These are phyloP conservation scores for Chaetodon trifascialis DNA, from an alignment of 2,113 vertebrate species.

Conservation along the genomic window DNA sequence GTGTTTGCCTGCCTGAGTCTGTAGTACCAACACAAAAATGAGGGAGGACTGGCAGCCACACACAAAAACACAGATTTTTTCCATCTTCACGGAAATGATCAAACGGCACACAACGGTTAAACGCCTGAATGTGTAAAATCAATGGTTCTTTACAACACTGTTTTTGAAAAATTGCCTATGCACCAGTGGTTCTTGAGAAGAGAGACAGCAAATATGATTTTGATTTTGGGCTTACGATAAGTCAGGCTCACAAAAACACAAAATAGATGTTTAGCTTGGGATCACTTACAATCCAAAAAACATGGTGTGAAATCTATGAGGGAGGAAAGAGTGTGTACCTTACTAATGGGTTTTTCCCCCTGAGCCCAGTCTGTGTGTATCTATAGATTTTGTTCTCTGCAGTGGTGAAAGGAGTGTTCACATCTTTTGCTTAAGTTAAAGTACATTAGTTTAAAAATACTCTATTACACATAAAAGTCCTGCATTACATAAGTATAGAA, in stretches of 20 bases:
- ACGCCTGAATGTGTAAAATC: slow-evolving; percentile 21
- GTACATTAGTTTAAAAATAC: background rate
- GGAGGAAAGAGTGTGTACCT: slow-evolving; percentile 50
- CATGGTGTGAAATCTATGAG: slow-evolving; percentile 32
- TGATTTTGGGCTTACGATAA: slow-evolving; percentile 30
- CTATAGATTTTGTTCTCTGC: slow-evolving; percentile 52
- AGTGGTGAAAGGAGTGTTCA: slow-evolving; percentile 5
- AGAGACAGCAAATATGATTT: slow-evolving; percentile 38
- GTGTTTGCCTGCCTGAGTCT: slow-evolving; percentile 30
- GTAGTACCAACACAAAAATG: slow-evolving; percentile 47
- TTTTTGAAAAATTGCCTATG: slow-evolving; percentile 24
- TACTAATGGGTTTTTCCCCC: slow-evolving; percentile 51
- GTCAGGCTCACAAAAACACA: slow-evolving; percentile 50
- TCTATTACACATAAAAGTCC: background rate
- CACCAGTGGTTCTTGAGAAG: slow-evolving; percentile 27
- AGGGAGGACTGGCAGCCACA: slow-evolving; percentile 25
- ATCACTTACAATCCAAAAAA: slow-evolving; percentile 58
- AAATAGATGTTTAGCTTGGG: slow-evolving; percentile 64
- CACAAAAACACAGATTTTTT: slow-evolving; percentile 4
- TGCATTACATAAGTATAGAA: background rate
- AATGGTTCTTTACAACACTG: slow-evolving; percentile 6
- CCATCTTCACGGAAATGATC: slow-evolving; percentile 27
- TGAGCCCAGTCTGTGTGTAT: slow-evolving; percentile 37
- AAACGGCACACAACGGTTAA: slow-evolving; percentile 25
- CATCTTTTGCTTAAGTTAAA: slow-evolving; percentile 6